A percentile compares a stretch with the other conserved stretches of the same genome.
Evolutionary conservation across 2,113 vertebrate genomes (phyloP).

Genomic region (Hemichromis elongatus): DNA sequence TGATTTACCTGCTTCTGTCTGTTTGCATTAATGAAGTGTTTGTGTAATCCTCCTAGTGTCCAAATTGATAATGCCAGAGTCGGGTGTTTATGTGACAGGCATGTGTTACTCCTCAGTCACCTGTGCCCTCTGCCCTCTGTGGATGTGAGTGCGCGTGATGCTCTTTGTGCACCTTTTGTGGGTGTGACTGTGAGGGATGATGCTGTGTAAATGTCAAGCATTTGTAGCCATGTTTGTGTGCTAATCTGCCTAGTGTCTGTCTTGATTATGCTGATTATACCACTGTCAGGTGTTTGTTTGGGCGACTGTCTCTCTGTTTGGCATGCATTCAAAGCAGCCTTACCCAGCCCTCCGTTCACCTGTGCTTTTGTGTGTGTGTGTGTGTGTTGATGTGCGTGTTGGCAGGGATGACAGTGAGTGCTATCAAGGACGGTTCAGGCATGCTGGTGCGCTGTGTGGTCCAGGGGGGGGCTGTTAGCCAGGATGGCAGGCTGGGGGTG

Average conservation of each 20-base stretch:
- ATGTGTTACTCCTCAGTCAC: conserved; percentile 43
- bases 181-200: conserved; percentile 25
- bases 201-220: conserved; percentile 57
- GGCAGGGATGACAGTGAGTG: conserved; percentile 93
- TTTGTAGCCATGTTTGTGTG: conserved; percentile 51
- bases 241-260: conserved; percentile 66
- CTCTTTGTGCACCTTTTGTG: background rate
- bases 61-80: conserved; percentile 45
- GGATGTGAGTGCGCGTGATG: background rate
- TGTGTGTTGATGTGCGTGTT: conserved; percentile 36
- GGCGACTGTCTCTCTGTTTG: conserved; percentile 55
- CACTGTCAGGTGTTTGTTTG: conserved; percentile 64
- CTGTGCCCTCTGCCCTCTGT: conserved; percentile 38
- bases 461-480: conserved; percentile 88
- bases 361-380: conserved; percentile 32
- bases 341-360: conserved; percentile 56
- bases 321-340: conserved; percentile 45
- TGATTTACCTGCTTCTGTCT: conserved; percentile 46
- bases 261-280: conserved; percentile 66
- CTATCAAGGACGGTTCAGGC: conserved; percentile 89
- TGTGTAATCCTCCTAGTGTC: conserved; percentile 57
- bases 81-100: conserved; percentile 43
- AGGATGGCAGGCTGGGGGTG: conserved; percentile 86
- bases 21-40: conserved; percentile 56
- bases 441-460: conserved; percentile 91